Base-by-base conservation (phyloP, 2,113 vertebrate species). In the Mohoua ochrocephala region DNA sequence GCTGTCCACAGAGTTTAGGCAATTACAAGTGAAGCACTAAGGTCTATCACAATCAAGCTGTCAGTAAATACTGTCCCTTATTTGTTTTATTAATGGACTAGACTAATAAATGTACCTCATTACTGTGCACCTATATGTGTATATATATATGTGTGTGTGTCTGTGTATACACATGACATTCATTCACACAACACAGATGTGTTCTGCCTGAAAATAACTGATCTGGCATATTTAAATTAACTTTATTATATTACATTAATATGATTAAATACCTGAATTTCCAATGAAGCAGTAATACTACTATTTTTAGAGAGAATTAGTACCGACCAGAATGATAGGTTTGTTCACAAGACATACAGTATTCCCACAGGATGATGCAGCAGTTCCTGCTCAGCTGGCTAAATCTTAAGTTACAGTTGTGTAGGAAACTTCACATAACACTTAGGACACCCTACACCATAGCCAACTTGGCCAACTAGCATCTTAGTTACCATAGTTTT, bases 101-200 rank as follows among this genome's bases (percentile, higher is more conserved):
- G 61, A 65, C 7, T 69, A 81, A 13, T 41, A 64, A 39, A 17
- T 44, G 31, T 59, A 67, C 7, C 11, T 81, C 19, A 67, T 15
- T 65, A 30, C 15, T 65, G 30, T 21, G 35, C 67, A 28, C 5
- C 22, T 9, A 35, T 45, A 74, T 22, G 14, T 31, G 0, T 19
- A n/a, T 35, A 37, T 7, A 8, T 20, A 10, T 3, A 15, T 39
- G 0, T 44, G 1, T n/a, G 3, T n/a, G 4, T 44, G 1, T 31
- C 7, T 68, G 30, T 9, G 11, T 33, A 3, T n/a, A 18, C 1
- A 67, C 9, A 28, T 41, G 28, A 61, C 64, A 84, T 50, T 18
- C 23, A 31, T 47, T 69, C 50, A 65, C 39, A 56, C 7, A 71
- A 56, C 21, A 45, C 21, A 45, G 54, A 39, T 0, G 0, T 39